Base-by-base conservation (phyloP, 2,888 invertebrate genomes). In the Axea sp. region DNA sequence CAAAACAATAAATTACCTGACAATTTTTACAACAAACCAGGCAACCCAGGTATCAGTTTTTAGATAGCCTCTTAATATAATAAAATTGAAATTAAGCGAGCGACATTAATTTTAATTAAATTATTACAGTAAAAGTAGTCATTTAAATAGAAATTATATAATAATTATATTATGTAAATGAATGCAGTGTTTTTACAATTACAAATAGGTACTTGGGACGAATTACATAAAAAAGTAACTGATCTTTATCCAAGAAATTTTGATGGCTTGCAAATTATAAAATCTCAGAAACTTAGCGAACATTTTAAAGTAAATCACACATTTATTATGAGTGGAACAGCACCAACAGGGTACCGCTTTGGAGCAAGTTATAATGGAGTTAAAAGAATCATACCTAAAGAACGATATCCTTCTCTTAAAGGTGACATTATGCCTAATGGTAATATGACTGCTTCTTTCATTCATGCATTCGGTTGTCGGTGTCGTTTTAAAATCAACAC, bases 341-440 rank as follows among this genome's bases (percentile, higher is more conserved):
- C 78, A 1, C 83, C 84, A 0, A 80, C 83, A 0, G 87, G 86
- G n/a, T 87, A 87, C 41, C 83, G 82, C 55, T 86, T 87, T 30
- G 84, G 83, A 1, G 81, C 80, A 3, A 81, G 67, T 26, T 87
- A 85, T 43, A 39, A 76, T 1, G 87, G 87, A 1, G 77, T 73
- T 1, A 87, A 87, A 57, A 77, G 64, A 57, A 80, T 87, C 0
- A 84, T 82, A 6, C 60, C 64, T 1, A 43, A 51, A 3, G 87
- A 87, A 59, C 80, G 64, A 37, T 87, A 87, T 62, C 87, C 87
- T 0, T 37, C 81, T 1, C 64, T 83, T 0, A 72, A 28, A 3
- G 87, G 86, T 2, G 82, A 81, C 4, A 81, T 87, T 4, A 80
- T 77, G 39, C 82, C 87, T 0, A 83, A 81, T 53, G 87, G 87